Percentiles rank a stretch among this genome's conserved stretches.
Conservation (phyloP, 2,113 vertebrate species). For the Indri indri region DNA sequence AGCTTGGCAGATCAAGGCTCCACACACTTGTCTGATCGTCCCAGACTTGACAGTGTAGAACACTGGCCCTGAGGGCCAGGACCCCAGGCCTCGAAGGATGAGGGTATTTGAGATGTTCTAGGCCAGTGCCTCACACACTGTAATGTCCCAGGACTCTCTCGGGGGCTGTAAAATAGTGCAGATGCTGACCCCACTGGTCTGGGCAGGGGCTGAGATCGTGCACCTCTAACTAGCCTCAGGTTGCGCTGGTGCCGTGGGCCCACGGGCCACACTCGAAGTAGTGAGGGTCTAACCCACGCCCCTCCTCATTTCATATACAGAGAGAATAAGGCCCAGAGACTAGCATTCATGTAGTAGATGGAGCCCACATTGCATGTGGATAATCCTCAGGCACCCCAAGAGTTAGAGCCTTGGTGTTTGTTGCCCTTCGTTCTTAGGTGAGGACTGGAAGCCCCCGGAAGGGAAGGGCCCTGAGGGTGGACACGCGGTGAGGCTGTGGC, state of each 20-base stretch:
- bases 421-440: background rate
- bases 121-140: background rate
- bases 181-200: background rate
- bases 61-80: accelerated
- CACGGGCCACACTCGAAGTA: background rate
- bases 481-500: background rate
- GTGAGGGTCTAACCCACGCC: accelerated
- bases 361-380: background rate
- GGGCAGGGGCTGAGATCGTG: background rate
- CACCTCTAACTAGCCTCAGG: background rate
- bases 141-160: background rate
- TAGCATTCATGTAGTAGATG: background rate
- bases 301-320: background rate
- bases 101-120: background rate
- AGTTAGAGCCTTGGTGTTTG: background rate
- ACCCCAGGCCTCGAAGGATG: background rate
- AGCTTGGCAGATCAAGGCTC: background rate
- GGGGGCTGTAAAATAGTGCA: background rate
- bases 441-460: background rate
- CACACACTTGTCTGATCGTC: background rate
- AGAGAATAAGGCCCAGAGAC: background rate
- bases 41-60: background rate
- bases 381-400: background rate
- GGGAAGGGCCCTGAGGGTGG: background rate
- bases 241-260: accelerated